These are phyloP conservation scores for Andrena fulva DNA, from an alignment of 2,888 invertebrate species.

Conservation along the genomic window DNA sequence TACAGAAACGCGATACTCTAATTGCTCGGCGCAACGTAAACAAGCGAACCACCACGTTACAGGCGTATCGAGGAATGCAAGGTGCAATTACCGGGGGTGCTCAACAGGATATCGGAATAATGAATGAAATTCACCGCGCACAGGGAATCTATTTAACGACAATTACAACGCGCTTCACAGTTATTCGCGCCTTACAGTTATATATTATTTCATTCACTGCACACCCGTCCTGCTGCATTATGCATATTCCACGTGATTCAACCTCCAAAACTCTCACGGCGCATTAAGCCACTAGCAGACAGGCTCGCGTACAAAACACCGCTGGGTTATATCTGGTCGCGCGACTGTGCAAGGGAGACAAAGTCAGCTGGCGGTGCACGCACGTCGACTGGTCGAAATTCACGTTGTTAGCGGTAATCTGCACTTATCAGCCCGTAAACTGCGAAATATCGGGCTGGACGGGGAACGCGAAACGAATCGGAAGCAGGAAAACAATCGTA, in stretches of 20 bases:
- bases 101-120: not conserved
- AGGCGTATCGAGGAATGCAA: not conserved
- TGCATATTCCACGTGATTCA: conserved; percentile 28
- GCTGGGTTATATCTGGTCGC: no score
- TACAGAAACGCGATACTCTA: not conserved
- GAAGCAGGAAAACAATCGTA: not conserved
- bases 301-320: conserved; percentile 1
- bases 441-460: conserved; percentile 14
- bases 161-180: conserved; percentile 22
- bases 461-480: not conserved
- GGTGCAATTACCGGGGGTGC: conserved; percentile 7
- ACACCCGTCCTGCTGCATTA: conserved; percentile 29
- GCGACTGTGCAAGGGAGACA: conserved; percentile 10
- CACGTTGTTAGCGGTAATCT: conserved; percentile 37
- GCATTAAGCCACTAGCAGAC: conserved; percentile 19
- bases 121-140: not conserved
- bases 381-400: conserved; percentile 29
- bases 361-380: conserved; percentile 29
- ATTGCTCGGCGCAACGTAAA: not conserved
- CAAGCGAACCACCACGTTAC: not conserved
- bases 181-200: conserved; percentile 31
- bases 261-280: conserved; percentile 24
- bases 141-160: not conserved
- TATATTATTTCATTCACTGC: conserved; percentile 26
- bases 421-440: conserved; percentile 30